phyloP scores from a whole-genome alignment of 2,888 invertebrate species.

The Scrobipalpa costella region DNA sequence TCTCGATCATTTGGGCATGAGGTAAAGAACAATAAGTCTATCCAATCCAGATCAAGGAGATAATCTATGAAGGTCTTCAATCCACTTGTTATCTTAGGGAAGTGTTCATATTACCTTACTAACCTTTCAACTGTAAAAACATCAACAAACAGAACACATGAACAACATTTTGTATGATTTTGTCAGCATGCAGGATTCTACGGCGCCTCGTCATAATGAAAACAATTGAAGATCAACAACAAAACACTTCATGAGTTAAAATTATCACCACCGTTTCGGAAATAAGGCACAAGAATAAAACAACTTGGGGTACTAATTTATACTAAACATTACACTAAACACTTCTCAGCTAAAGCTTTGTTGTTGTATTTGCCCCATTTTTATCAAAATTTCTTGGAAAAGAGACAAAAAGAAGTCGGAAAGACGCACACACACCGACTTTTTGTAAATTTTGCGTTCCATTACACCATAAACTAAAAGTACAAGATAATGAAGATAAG shows the following conservation, averaged over 20 bases:
- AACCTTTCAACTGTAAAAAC: conserved; percentile 75
- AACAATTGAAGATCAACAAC: conserved; percentile 57
- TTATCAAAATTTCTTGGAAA: conserved; percentile 4
- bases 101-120: conserved; percentile 26
- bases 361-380: neutral
- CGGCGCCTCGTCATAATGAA: conserved; percentile 78
- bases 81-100: neutral
- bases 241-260: conserved; percentile 27
- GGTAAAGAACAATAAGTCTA: neutral
- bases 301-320: conserved; percentile 1
- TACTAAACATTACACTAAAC: neutral
- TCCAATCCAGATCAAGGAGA: neutral
- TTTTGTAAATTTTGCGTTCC: conserved; percentile 25
- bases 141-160: conserved; percentile 75
- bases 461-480: conserved; percentile 6
- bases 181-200: conserved; percentile 74
- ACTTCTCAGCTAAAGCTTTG: neutral
- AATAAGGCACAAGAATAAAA: conserved; percentile 29
- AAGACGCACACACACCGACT: conserved; percentile 24
- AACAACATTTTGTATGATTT: conserved; percentile 73
- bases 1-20: no score
- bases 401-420: conserved; percentile 17
- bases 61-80: neutral
- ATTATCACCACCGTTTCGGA: conserved; percentile 23
- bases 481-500: neutral